phyloP scores from a whole-genome alignment of 2,888 invertebrate species.

The Lamellibrachia columna region DNA sequence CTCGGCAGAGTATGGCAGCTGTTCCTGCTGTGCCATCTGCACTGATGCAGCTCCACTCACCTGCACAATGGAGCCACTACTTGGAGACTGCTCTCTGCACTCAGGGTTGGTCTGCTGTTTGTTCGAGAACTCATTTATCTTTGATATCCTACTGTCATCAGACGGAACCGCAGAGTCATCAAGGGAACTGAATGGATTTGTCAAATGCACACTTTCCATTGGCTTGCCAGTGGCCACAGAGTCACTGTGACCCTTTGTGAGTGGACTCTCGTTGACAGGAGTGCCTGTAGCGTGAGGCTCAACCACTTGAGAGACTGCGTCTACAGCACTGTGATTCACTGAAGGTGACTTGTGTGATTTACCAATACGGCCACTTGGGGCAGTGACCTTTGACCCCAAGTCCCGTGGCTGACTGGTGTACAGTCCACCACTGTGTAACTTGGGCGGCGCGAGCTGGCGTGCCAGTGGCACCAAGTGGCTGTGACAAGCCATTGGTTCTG shows the following conservation, averaged over 20 bases:
- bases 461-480: conserved; percentile 26
- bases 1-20: conserved; percentile 46
- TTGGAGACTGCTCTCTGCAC: not conserved
- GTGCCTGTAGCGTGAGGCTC: not conserved
- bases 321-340: not conserved
- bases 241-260: not conserved
- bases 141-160: not conserved
- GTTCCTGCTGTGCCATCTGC: conserved; percentile 13
- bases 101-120: not conserved
- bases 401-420: conserved; percentile 16
- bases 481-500: conserved; percentile 22
- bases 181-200: not conserved
- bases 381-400: not conserved
- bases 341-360: not conserved
- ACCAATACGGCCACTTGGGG: not conserved
- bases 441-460: conserved; percentile 23
- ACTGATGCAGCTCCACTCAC: not conserved
- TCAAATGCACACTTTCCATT: conserved; percentile 16
- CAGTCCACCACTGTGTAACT: conserved; percentile 1
- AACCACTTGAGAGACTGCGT: not conserved
- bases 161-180: not conserved
- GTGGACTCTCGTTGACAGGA: not conserved
- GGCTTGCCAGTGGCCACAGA: not conserved
- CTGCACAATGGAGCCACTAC: not conserved
- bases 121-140: not conserved